Conservation (phyloP, 2,797 vertebrate species). For the Pampus argenteus region DNA sequence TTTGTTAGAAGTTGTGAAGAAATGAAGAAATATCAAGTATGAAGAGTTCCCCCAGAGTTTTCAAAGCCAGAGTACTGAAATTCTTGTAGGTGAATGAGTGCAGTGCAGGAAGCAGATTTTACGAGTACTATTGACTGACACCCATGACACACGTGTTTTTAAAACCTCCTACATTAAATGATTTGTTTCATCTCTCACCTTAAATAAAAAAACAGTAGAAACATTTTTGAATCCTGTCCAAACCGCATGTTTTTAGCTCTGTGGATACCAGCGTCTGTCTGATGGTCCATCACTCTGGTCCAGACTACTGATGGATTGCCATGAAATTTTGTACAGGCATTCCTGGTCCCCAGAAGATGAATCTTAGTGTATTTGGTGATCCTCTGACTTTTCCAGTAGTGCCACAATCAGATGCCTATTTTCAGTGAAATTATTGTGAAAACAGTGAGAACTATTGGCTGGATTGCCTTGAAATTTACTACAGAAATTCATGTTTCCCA, state of each 20-base stretch:
- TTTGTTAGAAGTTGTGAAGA: too few species aligned
- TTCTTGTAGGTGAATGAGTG: conserved; percentile 12
- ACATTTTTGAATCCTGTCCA: neutral
- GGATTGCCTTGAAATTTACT: too few species aligned
- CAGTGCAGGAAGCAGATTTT: conserved; percentile 16
- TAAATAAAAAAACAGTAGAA: conserved; percentile 2
- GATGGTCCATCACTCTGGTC: neutral
- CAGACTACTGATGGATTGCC: too few species aligned
- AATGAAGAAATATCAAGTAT: neutral
- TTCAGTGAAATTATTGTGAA: too few species aligned
- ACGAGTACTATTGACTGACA: conserved; percentile 26
- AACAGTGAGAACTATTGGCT: too few species aligned
- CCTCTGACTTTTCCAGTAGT: too few species aligned
- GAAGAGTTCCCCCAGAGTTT: neutral
- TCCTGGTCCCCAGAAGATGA: too few species aligned
- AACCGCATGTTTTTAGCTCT: neutral
- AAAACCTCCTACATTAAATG: conserved; percentile 13
- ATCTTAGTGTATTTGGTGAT: too few species aligned
- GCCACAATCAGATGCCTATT: too few species aligned
- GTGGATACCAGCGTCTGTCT: neutral
- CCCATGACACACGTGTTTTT: conserved; percentile 3
- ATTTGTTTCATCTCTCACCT: neutral
- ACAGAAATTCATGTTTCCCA: too few species aligned
- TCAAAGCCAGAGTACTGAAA: conserved; percentile 10
- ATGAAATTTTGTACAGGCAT: too few species aligned